Evolutionary conservation across 2,888 invertebrate species (phyloP).

Genomic region (Agrilus cyanescens): DNA sequence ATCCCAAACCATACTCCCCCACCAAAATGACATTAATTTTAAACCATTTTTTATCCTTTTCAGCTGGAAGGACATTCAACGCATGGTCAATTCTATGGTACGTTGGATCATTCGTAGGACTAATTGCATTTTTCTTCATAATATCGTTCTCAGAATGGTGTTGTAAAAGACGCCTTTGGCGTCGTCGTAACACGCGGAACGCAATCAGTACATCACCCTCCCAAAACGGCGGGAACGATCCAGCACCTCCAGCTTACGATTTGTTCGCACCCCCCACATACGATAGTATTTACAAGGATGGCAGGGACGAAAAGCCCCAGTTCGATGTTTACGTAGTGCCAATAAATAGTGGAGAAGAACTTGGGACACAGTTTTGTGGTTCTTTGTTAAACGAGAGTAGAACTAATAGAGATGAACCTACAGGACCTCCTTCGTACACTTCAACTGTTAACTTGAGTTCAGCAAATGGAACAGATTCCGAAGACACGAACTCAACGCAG

Average conservation of each 20-base stretch:
- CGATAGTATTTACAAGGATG: constrained; percentile 33
- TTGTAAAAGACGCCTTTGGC: constrained; percentile 30
- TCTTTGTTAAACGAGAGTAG: too few relatives aligned
- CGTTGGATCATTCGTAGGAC: constrained; percentile 44
- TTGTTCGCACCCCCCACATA: constrained; percentile 44
- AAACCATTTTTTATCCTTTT: constrained; percentile 11
- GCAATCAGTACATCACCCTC: constrained; percentile 13
- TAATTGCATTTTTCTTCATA: constrained; percentile 43
- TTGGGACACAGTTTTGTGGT: too few relatives aligned
- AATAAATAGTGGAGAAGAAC: constrained; percentile 23
- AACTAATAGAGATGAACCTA: constrained; percentile 21
- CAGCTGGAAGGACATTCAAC: constrained; percentile 30
- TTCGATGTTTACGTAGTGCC: constrained; percentile 40
- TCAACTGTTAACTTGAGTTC: constrained; percentile 4
- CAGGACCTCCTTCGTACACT: constrained; percentile 21
- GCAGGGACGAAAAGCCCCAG: constrained; percentile 32
- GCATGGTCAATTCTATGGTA: constrained; percentile 47
- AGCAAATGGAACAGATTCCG: not conserved
- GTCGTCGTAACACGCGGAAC: constrained; percentile 13
- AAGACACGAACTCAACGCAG: too few relatives aligned
- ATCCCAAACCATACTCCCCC: not conserved
- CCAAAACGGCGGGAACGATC: constrained; percentile 6
- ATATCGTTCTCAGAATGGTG: constrained; percentile 46
- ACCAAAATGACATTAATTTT: not conserved
- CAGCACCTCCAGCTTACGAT: constrained; percentile 43